These are phyloP conservation scores for Drosophila hydei DNA, from an alignment of 1,140 invertebrate genomes.

Conservation along the genomic window DNA sequence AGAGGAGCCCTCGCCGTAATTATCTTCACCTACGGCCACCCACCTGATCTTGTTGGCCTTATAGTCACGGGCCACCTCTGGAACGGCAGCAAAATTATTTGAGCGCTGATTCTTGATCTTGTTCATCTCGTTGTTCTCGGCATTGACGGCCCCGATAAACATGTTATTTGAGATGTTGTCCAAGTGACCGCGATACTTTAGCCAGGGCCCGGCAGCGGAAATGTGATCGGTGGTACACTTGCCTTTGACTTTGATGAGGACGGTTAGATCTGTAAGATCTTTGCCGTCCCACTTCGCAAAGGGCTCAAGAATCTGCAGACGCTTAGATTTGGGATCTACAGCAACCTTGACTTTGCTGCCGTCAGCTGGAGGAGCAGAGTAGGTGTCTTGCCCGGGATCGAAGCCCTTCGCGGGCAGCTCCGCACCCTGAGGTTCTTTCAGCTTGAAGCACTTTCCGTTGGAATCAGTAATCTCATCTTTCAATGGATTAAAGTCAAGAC, in stretches of 20 bases:
- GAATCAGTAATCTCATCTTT: slow-evolving; percentile 91
- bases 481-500: slow-evolving; percentile 97
- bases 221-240: slow-evolving; percentile 99
- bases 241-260: slow-evolving; percentile 99
- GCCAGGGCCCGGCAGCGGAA: slow-evolving; percentile 99
- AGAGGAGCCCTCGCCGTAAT: slow-evolving; percentile 97
- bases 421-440: slow-evolving; percentile 94
- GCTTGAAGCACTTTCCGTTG: slow-evolving; percentile 95
- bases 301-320: slow-evolving; percentile 96
- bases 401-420: slow-evolving; percentile 97
- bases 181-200: slow-evolving; percentile 99
- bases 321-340: slow-evolving; percentile 94
- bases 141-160: slow-evolving; percentile 98
- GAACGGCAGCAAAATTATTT: slow-evolving; percentile 94
- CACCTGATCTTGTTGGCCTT: slow-evolving; percentile 95
- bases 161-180: slow-evolving; percentile 99
- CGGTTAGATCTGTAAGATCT: slow-evolving; percentile 94
- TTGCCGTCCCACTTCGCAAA: slow-evolving; percentile 99
- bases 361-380: slow-evolving; percentile 91
- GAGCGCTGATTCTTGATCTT: slow-evolving; percentile 96
- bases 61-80: slow-evolving; percentile 97
- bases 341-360: slow-evolving; percentile 87
- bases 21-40: slow-evolving; percentile 99
- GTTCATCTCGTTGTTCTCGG: slow-evolving; percentile 98
- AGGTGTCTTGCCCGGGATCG: slow-evolving; percentile 98